Conservation (phyloP, 2,797 vertebrate species). For the Cirrhinus molitorella region DNA sequence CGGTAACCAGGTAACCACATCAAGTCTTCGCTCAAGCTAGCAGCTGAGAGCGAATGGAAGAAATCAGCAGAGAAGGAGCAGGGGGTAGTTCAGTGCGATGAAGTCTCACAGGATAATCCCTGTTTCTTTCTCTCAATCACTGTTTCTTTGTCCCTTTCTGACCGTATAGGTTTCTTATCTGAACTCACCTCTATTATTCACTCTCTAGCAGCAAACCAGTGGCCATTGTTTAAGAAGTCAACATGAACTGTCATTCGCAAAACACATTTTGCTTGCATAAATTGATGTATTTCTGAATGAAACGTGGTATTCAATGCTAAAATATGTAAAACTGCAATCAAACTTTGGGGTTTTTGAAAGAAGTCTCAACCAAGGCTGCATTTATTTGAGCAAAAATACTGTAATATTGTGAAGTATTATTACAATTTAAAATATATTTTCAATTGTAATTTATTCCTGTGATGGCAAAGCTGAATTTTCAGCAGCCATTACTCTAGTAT, state of each 20-base stretch:
- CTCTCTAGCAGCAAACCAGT: conserved; percentile 70
- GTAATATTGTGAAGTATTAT: not conserved
- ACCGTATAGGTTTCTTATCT: conserved; percentile 39
- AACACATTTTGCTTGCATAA: not conserved
- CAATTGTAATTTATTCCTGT: not conserved
- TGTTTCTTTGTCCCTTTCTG: conserved; percentile 23
- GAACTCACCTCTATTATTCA: conserved; percentile 81
- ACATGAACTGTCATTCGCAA: not conserved
- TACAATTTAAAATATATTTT: not conserved
- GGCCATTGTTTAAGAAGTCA: not conserved
- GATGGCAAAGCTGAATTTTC: not conserved
- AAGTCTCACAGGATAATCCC: conserved; percentile 43
- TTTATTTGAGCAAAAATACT: not conserved
- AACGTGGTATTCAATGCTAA: not conserved
- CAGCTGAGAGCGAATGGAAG: conserved; percentile 12
- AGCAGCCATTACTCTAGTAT: not conserved
- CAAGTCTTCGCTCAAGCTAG: conserved; percentile 56
- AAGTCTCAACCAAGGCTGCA: not conserved
- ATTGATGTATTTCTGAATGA: not conserved
- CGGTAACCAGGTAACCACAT: conserved; percentile 62
- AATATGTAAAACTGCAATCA: not conserved
- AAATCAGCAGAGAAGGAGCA: conserved; percentile 29
- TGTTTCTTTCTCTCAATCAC: conserved; percentile 6
- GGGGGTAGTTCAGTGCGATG: conserved; percentile 27
- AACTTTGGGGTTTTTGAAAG: not conserved